These are phyloP conservation scores for Drosophila melanosoma DNA, from an alignment of 2,888 invertebrate species.

Conservation along the genomic window DNA sequence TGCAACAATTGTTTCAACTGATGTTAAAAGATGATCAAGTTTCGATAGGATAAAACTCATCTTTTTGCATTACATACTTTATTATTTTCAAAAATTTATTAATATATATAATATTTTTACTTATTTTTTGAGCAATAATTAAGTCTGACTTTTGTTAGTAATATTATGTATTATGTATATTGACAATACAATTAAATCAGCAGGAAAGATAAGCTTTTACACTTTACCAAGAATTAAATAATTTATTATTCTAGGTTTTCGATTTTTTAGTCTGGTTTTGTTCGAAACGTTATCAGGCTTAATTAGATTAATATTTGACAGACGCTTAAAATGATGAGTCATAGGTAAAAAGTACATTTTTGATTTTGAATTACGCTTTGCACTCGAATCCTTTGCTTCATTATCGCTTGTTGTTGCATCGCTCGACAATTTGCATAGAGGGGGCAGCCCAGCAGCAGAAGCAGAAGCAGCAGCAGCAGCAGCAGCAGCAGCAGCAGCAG, in stretches of 20 bases:
- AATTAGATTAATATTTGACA: not conserved
- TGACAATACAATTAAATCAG: too few species aligned
- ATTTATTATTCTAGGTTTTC: not conserved
- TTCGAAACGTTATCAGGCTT: not conserved
- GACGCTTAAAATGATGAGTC: not conserved
- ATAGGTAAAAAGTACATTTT: not conserved
- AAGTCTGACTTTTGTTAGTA: not conserved
- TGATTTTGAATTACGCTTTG: not conserved
- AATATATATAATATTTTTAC: too few species aligned
- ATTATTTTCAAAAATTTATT: too few species aligned
- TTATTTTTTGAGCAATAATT: not conserved
- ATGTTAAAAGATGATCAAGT: not conserved
- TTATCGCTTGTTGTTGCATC: constrained; percentile 38
- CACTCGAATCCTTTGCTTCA: not conserved
- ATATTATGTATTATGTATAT: not conserved
- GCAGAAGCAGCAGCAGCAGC: constrained; percentile 10
- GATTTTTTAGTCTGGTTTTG: not conserved
- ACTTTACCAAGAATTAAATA: not conserved
- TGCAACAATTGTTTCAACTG: not conserved
- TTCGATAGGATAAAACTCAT: too few species aligned
- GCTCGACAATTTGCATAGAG: constrained; percentile 52
- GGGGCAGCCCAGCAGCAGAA: not conserved
- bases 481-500: constrained; percentile 1
- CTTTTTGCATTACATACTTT: too few species aligned
- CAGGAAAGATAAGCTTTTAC: not conserved